Conservation (phyloP, 2,888 invertebrate genomes). For the Eupithecia centaureata region DNA sequence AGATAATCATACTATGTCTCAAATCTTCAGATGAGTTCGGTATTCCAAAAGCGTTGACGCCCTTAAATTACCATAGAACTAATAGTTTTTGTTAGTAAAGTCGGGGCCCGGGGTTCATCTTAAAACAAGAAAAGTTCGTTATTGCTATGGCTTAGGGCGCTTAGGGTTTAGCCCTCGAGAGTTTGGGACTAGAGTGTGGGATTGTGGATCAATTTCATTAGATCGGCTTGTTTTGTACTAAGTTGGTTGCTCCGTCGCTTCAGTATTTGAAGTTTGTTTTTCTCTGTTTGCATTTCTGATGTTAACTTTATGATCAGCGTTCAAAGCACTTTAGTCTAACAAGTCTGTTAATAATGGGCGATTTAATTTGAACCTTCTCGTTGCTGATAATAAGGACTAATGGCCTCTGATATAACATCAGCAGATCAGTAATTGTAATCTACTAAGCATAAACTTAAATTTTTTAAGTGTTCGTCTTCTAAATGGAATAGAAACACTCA, state of each 20-base stretch:
- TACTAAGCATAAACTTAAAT: background rate
- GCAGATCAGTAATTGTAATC: background rate
- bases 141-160: slow-evolving; percentile 23
- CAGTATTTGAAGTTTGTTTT: background rate
- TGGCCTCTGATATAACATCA: background rate
- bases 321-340: background rate
- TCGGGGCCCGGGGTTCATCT: slow-evolving; percentile 34
- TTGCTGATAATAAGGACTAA: background rate
- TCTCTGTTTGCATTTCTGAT: background rate
- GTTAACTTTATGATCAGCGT: background rate
- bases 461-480: background rate
- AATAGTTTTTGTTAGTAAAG: slow-evolving; percentile 47
- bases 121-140: slow-evolving; percentile 33
- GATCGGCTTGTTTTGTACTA: slow-evolving; percentile 9
- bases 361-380: background rate
- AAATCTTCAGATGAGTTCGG: slow-evolving; percentile 47
- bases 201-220: slow-evolving; percentile 13
- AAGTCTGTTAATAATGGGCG: background rate
- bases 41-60: slow-evolving; percentile 57
- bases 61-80: slow-evolving; percentile 53
- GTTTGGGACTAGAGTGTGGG: slow-evolving; percentile 8
- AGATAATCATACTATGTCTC: slow-evolving; percentile 25
- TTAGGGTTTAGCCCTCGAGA: slow-evolving; percentile 14
- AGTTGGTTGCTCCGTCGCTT: slow-evolving; percentile 1
- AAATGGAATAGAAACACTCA: background rate